phyloP scores from a whole-genome alignment of 2,797 vertebrate species.

The Masticophis lateralis region DNA sequence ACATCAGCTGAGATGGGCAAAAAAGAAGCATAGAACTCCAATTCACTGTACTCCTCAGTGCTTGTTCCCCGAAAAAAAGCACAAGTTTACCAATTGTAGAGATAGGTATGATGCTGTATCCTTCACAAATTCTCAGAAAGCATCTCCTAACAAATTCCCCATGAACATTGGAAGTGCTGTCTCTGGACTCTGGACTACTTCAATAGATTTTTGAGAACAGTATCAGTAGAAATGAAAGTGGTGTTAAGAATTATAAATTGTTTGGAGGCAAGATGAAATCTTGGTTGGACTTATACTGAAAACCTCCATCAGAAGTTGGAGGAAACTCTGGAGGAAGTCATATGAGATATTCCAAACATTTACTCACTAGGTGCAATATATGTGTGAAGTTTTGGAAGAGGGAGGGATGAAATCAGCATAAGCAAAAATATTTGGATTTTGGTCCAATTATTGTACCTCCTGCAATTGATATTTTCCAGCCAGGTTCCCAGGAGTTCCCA shows the following conservation, averaged over 20 bases:
- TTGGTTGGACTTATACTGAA: neutral
- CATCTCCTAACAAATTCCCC: neutral
- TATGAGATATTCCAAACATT: neutral
- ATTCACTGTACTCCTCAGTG: neutral
- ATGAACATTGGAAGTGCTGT: neutral
- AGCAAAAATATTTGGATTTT: neutral
- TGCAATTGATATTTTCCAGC: neutral
- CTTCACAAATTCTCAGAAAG: neutral
- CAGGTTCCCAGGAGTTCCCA: neutral
- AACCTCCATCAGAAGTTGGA: neutral
- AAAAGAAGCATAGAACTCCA: neutral
- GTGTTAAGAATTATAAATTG: neutral
- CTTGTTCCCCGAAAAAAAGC: neutral
- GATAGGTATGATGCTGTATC: neutral
- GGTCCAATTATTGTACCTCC: neutral
- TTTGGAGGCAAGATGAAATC: neutral
- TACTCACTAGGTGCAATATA: neutral
- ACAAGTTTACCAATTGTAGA: neutral
- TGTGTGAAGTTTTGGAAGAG: neutral
- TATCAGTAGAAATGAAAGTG: neutral
- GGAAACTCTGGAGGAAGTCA: neutral
- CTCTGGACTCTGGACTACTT: neutral
- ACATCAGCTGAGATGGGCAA: neutral
- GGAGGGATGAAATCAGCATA: neutral
- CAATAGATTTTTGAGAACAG: neutral